Evolutionary conservation across 2,113 vertebrate species (phyloP).

Genomic region (Brienomyrus longianalis): DNA sequence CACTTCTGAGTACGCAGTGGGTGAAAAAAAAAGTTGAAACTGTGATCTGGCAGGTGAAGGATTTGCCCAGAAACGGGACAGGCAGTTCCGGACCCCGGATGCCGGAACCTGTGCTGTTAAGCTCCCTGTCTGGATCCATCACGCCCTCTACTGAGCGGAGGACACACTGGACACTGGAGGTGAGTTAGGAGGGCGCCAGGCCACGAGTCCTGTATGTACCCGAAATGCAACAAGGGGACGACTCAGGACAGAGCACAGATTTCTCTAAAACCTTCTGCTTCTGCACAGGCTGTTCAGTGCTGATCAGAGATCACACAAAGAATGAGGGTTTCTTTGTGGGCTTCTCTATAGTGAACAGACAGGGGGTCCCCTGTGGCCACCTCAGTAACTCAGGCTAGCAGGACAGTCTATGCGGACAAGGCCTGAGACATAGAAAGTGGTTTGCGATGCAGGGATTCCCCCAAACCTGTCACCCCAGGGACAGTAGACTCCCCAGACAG

Average conservation of each 20-base stretch:
- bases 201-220: constrained; percentile 18
- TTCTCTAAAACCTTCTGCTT: constrained; percentile 36
- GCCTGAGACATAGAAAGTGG: neutral
- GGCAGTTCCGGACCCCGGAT: neutral
- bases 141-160: neutral
- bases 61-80: neutral
- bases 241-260: constrained; percentile 25
- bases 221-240: constrained; percentile 20
- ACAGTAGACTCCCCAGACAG: neutral
- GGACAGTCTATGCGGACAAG: constrained; percentile 28
- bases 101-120: neutral
- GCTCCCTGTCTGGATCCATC: neutral
- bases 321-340: constrained; percentile 59
- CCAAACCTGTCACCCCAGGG: neutral
- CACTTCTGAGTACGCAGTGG: neutral
- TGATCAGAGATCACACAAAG: constrained; percentile 63
- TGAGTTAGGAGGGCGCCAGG: neutral
- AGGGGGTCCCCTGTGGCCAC: constrained; percentile 50
- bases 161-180: neutral
- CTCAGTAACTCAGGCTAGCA: constrained; percentile 33
- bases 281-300: constrained; percentile 52
- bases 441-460: neutral
- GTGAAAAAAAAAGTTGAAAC: neutral
- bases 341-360: constrained; percentile 52
- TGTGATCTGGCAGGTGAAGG: too few species aligned